These are phyloP conservation scores for Sciaenops ocellatus DNA, from an alignment of 2,797 vertebrate genomes.

Conservation along the genomic window DNA sequence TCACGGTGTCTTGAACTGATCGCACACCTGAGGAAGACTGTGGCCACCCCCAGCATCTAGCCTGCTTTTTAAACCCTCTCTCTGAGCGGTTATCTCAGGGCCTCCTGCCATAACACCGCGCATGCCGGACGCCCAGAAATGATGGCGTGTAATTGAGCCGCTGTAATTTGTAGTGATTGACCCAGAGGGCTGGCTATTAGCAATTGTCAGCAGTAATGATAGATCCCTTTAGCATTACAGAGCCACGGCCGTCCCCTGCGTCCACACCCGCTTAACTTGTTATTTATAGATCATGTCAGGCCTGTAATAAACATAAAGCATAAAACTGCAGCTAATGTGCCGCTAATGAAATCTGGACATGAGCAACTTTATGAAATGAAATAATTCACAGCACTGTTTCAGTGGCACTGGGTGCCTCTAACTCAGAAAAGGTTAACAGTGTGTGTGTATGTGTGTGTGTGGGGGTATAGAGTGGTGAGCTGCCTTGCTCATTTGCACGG, in stretches of 20 bases:
- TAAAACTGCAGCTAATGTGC: slow-evolving; percentile 93
- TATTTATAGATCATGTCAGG: slow-evolving; percentile 99
- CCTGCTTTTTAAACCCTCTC: slow-evolving; percentile 24
- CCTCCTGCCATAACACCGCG: slow-evolving; percentile 20
- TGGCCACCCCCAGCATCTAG: background rate
- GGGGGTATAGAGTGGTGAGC: background rate
- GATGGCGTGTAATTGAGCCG: slow-evolving; percentile 93
- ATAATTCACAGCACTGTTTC: slow-evolving; percentile 95
- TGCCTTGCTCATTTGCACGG: slow-evolving; percentile 46
- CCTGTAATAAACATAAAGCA: slow-evolving; percentile 98
- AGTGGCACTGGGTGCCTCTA: slow-evolving; percentile 89
- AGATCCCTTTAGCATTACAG: slow-evolving; percentile 95
- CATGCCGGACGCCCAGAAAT: slow-evolving; percentile 66
- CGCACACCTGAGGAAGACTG: slow-evolving; percentile 19
- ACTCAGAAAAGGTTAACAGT: slow-evolving; percentile 82
- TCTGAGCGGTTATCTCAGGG: slow-evolving; percentile 32
- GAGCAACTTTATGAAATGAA: slow-evolving; percentile 98
- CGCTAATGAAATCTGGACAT: slow-evolving; percentile 99
- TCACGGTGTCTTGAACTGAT: slow-evolving; percentile 11
- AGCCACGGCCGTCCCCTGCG: slow-evolving; percentile 89
- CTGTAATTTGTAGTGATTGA: slow-evolving; percentile 96
- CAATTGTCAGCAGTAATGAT: slow-evolving; percentile 97
- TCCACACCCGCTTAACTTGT: slow-evolving; percentile 93
- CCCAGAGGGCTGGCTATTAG: slow-evolving; percentile 92
- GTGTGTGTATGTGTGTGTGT: slow-evolving; percentile 13